Evolutionary conservation across 2,113 vertebrate species (phyloP), one percentile per base, ranked within the genome.

Genomic region (Neodon shergylaensis): DNA sequence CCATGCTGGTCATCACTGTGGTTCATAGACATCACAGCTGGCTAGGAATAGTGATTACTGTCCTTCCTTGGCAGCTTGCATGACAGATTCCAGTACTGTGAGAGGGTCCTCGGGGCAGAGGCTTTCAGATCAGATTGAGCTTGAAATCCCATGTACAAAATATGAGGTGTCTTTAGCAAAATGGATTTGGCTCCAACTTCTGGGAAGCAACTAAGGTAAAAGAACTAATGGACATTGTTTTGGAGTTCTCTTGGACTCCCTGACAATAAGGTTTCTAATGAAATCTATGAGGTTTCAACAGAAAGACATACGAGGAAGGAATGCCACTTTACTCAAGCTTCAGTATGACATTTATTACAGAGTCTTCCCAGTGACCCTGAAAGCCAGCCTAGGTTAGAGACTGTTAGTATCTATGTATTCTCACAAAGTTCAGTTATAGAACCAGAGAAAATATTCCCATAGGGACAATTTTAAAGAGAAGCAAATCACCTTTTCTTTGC

Each of bases 391-490:
- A 33, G 36, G 3, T 28, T 31, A 44, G 58, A 92, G 13, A 9
- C 36, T 63, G 58, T 68, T 77, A 66, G 42, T 86, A 78, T 61
- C 42, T 65, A 17, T 17, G 16, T 36, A 76, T 63, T n/a, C 28
- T 49, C 11, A 65, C 74, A 58, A 42, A 24, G 14, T 16, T 90
- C 47, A 22, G 3, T 12, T 92, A 54, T 4, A 12, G 61, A 88
- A 66, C 7, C 26, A n/a, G 12, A 94, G 28, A 94, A 79, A 76
- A 49, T 33, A 49, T 91, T 72, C 44, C 54, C 8, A 19, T 2
- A 21, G 19, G 33, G 31, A 91, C 13, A 96, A 82, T 73, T 58
- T 81, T 92, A 39, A 58, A 83, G 36, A 89, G 44, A 95, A 91
- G 33, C 10, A 90, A 70, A 84, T 26, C 5, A 81, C 31, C 5